A percentile compares a stretch with the other conserved stretches of the same genome.
Evolutionary conservation across 2,797 vertebrate genomes (phyloP).

Genomic region (Pangasius larnaudii): DNA sequence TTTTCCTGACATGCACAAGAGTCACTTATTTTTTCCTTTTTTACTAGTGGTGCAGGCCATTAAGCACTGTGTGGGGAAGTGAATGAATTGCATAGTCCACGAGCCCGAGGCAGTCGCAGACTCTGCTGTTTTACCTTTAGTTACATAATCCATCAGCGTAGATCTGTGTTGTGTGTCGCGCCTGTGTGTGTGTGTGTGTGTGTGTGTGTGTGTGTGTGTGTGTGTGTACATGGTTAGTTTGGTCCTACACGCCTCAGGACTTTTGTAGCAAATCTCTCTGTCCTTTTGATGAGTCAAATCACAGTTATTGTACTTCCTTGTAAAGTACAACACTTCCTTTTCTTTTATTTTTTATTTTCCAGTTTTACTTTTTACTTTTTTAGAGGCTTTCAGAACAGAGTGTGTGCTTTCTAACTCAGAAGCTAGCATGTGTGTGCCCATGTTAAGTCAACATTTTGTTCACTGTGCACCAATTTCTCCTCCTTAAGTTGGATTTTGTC

Average conservation of each 20-base stretch:
- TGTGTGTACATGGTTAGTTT: neutral
- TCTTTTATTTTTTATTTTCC: too few species aligned
- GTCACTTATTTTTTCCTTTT: neutral
- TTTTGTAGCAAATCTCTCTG: neutral
- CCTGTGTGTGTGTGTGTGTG: neutral
- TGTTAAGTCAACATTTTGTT: neutral
- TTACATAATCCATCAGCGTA: conserved; percentile 14
- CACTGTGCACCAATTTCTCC: neutral
- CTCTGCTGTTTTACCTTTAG: neutral
- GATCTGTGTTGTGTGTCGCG: neutral
- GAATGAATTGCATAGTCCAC: neutral
- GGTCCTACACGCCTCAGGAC: neutral
- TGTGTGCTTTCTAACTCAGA: neutral
- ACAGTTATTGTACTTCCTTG: neutral
- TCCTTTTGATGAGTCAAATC: neutral
- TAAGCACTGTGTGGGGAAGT: neutral
- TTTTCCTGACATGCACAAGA: neutral
- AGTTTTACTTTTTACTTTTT: neutral
- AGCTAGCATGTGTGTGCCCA: neutral
- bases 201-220: conserved; percentile 16
- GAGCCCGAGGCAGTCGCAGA: neutral
- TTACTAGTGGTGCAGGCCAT: neutral
- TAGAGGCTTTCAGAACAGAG: neutral
- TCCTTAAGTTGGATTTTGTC: neutral
- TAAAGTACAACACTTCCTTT: neutral